These are phyloP conservation scores for Drosophila anomalata DNA, from an alignment of 2,888 invertebrate species.

Conservation along the genomic window DNA sequence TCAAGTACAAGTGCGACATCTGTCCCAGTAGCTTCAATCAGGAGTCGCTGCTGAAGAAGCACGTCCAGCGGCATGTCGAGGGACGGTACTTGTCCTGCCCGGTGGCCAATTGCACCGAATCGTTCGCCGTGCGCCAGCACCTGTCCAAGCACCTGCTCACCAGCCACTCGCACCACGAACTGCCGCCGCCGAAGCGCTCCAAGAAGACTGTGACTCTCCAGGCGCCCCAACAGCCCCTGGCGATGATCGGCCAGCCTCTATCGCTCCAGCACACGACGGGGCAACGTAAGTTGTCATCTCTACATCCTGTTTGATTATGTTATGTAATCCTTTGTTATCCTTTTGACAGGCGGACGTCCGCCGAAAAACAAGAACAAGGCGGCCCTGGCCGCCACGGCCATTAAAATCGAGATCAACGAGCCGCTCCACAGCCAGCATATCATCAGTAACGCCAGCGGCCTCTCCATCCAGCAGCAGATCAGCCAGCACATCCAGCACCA, in stretches of 20 bases:
- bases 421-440: conserved; percentile 81
- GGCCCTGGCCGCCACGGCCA: conserved; percentile 75
- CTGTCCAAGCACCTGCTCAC: conserved; percentile 84
- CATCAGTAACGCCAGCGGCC: conserved; percentile 81
- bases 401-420: conserved; percentile 82
- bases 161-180: conserved; percentile 83
- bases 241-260: conserved; percentile 83
- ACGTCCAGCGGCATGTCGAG: conserved; percentile 84
- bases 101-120: conserved; percentile 83
- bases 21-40: conserved; percentile 84
- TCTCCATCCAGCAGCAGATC: conserved; percentile 81
- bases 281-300: conserved; percentile 77
- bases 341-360: conserved; percentile 80
- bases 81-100: conserved; percentile 84
- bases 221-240: conserved; percentile 81
- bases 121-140: conserved; percentile 84
- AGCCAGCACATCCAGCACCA: conserved; percentile 81
- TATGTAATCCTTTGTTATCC: neutral
- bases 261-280: conserved; percentile 83
- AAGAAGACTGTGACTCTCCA: conserved; percentile 81
- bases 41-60: conserved; percentile 83
- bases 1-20: conserved; percentile 84
- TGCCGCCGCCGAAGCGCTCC: conserved; percentile 84
- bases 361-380: conserved; percentile 82
- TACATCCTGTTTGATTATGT: too few relatives aligned